A percentile compares a stretch with the other conserved stretches of the same genome.
These are phyloP conservation scores for Pycnonotus jocosus DNA, from an alignment of 2,113 vertebrate species.

Conservation along the genomic window DNA sequence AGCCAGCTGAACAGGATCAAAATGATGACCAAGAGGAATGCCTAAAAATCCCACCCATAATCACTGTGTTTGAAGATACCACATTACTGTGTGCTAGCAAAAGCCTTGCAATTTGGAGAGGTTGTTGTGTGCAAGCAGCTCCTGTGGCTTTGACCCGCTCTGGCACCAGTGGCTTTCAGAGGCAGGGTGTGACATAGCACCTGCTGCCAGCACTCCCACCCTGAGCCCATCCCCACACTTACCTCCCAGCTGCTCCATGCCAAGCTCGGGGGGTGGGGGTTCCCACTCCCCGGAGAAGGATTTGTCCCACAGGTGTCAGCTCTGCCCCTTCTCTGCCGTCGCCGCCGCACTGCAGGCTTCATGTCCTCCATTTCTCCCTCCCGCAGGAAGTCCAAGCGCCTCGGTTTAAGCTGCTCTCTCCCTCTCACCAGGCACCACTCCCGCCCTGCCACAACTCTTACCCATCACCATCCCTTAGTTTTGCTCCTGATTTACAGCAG, in stretches of 20 bases:
- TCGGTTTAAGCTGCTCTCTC: not conserved
- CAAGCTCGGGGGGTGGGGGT: accelerated
- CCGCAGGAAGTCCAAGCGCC: accelerated
- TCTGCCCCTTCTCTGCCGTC: not conserved
- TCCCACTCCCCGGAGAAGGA: not conserved
- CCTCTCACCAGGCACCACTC: not conserved
- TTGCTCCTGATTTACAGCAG: conserved; percentile 43
- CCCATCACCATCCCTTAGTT: not conserved
- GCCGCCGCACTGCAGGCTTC: not conserved
- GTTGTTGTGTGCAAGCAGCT: not conserved
- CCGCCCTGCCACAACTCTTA: not conserved
- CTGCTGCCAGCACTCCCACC: accelerated
- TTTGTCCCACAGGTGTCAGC: not conserved
- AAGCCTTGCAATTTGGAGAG: not conserved
- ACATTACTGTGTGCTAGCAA: not conserved
- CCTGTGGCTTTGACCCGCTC: not conserved
- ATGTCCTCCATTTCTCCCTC: not conserved
- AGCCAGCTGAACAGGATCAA: not conserved
- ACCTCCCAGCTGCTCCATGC: conserved; percentile 48
- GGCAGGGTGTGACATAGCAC: not conserved
- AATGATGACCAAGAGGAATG: not conserved
- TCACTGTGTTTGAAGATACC: not conserved
- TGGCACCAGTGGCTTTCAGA: not conserved
- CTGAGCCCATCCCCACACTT: not conserved
- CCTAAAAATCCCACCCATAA: not conserved